Evolutionary conservation across 1,140 invertebrate genomes (phyloP).

Genomic region (Homarus americanus): DNA sequence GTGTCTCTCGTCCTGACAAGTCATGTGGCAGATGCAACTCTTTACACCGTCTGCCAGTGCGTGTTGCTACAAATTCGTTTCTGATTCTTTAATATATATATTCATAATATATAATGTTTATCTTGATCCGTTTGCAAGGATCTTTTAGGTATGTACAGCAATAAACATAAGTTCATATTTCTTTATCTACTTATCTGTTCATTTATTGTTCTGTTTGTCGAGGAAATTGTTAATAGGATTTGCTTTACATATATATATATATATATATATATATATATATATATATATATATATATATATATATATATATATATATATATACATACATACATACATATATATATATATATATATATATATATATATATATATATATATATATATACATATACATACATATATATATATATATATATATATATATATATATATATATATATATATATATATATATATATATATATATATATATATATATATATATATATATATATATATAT

Average conservation of each 20-base stretch:
- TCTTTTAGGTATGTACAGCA: no score
- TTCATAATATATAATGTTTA: no score
- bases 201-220: background rate
- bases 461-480: slow-evolving; percentile 29
- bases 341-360: slow-evolving; percentile 7
- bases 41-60: no score
- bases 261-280: slow-evolving; percentile 5
- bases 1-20: no score
- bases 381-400: slow-evolving; percentile 16
- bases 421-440: slow-evolving; percentile 49
- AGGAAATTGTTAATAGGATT: background rate
- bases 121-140: no score
- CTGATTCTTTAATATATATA: no score
- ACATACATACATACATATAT: background rate
- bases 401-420: slow-evolving; percentile 26
- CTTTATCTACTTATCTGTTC: background rate
- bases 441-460: slow-evolving; percentile 51
- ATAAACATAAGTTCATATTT: no score
- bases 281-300: background rate
- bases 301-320: slow-evolving; percentile 7
- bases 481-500: slow-evolving; percentile 49
- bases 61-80: no score
- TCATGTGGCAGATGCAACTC: no score
- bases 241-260: background rate
- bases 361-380: slow-evolving; percentile 11